Evolutionary conservation across 2,888 invertebrate genomes (phyloP), one percentile per base, ranked within the genome.

Genomic region (Xylota segnis): DNA sequence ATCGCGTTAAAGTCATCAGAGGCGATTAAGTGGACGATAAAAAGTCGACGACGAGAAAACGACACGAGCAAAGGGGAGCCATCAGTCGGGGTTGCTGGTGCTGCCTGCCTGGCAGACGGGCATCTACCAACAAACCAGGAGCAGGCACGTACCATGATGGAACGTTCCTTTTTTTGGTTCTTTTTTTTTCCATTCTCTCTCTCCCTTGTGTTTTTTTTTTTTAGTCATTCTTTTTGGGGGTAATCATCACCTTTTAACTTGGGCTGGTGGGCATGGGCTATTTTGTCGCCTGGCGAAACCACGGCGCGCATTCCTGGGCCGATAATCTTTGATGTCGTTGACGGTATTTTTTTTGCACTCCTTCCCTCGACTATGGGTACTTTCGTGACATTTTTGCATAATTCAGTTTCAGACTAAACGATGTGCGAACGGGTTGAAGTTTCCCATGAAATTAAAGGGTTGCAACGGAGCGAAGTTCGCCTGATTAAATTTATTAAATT

Each of bases 1-100:
- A 84, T 79, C 83, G 83, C 74, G 63, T 79, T 79, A 75, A 79
- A 84, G 79, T 75, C 84, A 84, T 79, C 83, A 75, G 75, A 79
- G 70, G 65, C 63, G 75, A 84, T 84, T 84, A 84, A 84, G 79
- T 84, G 75, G 79, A 79, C 75, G 83, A 84, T 79, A 84, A 79
- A 84, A 83, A 79, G 68, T 68, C 56, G 47, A 72, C 47, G 58
- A 66, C n/a, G 59, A 23, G 37, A 10, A 23, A 9, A 37, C 10
- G 37, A 37, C 37, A 66, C 12, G 40, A 71, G 50, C 50, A 29
- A 63, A 61, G 37, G 29, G 47, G 63, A 54, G 6, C 40, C 16
- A 14, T 40, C 45, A 27, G 45, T 16, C 34, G 37, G 37, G 40
- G 40, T 14, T 52, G 10, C 58, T n/a, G n/a, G n/a, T n/a, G n/a